Conservation (phyloP, 2,797 vertebrate genomes). For the Rhinichthys osculus region DNA sequence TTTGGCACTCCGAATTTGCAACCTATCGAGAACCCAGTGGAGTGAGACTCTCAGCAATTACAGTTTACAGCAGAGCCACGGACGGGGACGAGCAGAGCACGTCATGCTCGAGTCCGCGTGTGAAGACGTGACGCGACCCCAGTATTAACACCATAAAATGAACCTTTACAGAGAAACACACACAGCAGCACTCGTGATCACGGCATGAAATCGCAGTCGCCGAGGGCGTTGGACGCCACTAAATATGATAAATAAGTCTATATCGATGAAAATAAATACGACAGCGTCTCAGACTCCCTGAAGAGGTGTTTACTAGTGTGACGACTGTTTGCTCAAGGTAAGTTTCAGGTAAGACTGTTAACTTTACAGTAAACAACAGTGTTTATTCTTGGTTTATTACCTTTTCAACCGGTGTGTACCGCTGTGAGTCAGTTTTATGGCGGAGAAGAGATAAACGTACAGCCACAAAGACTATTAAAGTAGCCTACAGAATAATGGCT, state of each 20-base stretch:
- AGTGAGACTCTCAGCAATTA: background rate
- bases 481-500: background rate
- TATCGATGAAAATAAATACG: too few relatives aligned
- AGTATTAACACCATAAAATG: conserved; percentile 3
- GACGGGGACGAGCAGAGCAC: background rate
- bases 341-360: background rate
- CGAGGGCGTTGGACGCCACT: background rate
- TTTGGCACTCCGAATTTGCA: conserved; percentile 51
- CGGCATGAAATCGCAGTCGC: background rate
- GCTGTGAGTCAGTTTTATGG: background rate
- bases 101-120: background rate
- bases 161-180: background rate
- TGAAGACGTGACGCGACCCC: conserved; percentile 4
- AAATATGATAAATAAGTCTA: background rate
- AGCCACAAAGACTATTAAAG: background rate
- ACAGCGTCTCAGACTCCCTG: background rate
- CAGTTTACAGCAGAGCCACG: background rate
- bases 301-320: background rate
- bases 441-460: background rate
- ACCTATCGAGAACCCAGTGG: conserved; percentile 48
- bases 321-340: background rate
- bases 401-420: background rate
- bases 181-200: background rate
- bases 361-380: too few relatives aligned
- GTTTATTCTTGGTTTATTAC: conserved; percentile 7